phyloP scores from a whole-genome alignment of 1,140 invertebrate species.

The Hesperophylax magnus region DNA sequence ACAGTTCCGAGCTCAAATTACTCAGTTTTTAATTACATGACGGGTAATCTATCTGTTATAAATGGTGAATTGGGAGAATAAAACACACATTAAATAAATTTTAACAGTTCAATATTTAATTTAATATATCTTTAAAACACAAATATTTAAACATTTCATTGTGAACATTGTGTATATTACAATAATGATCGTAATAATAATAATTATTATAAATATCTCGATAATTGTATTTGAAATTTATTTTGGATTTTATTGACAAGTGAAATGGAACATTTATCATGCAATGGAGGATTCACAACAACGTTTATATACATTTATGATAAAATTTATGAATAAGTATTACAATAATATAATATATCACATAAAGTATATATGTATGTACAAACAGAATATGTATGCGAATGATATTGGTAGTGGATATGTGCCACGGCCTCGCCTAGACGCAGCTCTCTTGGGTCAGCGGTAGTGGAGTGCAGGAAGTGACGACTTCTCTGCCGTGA shows the following conservation, averaged over 20 bases:
- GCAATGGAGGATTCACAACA: constrained; percentile 40
- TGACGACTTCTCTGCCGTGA: constrained; percentile 52
- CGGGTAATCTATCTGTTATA: background rate
- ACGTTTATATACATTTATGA: constrained; percentile 42
- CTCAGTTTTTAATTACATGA: too few relatives aligned
- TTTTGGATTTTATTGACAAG: constrained; percentile 49
- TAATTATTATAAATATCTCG: background rate
- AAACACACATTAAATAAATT: constrained; percentile 5
- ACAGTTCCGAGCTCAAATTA: too few relatives aligned
- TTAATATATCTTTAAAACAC: constrained; percentile 24
- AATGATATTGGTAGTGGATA: too few relatives aligned
- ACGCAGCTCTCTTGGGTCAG: constrained; percentile 55
- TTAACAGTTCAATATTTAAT: constrained; percentile 38
- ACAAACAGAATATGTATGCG: constrained; percentile 1
- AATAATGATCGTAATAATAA: constrained; percentile 6
- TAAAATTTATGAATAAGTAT: constrained; percentile 32
- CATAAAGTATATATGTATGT: constrained; percentile 32
- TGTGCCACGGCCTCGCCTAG: background rate
- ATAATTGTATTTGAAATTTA: constrained; percentile 34
- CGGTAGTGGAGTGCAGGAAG: constrained; percentile 50
- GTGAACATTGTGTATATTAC: constrained; percentile 33
- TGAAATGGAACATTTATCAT: constrained; percentile 42
- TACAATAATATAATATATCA: constrained; percentile 32
- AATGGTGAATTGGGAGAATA: background rate
- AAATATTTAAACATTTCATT: constrained; percentile 29